Evolutionary conservation across 2,888 invertebrate species (phyloP).

Genomic region (Sycophila texana): DNA sequence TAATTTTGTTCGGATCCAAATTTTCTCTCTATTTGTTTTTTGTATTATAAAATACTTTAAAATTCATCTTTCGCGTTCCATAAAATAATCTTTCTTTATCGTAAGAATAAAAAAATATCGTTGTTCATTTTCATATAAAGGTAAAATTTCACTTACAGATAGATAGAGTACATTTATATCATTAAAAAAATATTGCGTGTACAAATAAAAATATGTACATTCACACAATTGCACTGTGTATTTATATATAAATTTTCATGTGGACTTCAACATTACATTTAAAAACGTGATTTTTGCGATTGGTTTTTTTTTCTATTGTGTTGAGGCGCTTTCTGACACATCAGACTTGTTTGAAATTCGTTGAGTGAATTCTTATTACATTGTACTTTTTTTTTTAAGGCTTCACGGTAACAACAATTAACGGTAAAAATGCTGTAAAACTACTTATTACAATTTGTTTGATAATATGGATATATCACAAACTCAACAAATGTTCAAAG

Average conservation of each 20-base stretch:
- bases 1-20: constrained; percentile 44
- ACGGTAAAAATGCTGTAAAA: constrained; percentile 47
- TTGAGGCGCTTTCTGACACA: constrained; percentile 6
- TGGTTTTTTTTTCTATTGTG: constrained; percentile 13
- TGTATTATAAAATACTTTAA: constrained; percentile 29
- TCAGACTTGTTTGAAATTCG: constrained; percentile 9
- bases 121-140: constrained; percentile 32
- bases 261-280: constrained; percentile 8
- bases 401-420: constrained; percentile 44
- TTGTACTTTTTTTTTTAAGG: constrained; percentile 46
- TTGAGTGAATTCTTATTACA: constrained; percentile 4
- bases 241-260: constrained; percentile 31
- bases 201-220: constrained; percentile 46
- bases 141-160: too few species aligned
- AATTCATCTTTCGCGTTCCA: constrained; percentile 15
- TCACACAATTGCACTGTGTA: constrained; percentile 25
- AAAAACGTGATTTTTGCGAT: constrained; percentile 9
- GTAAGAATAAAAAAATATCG: constrained; percentile 39
- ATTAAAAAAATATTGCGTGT: constrained; percentile 37
- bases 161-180: background rate
- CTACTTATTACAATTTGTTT: constrained; percentile 29
- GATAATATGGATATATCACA: constrained; percentile 45
- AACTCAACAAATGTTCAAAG: constrained; percentile 42
- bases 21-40: constrained; percentile 36
- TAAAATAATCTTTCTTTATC: constrained; percentile 22